Conservation (phyloP, 1,140 invertebrate species). For the Cotesia typhae region DNA sequence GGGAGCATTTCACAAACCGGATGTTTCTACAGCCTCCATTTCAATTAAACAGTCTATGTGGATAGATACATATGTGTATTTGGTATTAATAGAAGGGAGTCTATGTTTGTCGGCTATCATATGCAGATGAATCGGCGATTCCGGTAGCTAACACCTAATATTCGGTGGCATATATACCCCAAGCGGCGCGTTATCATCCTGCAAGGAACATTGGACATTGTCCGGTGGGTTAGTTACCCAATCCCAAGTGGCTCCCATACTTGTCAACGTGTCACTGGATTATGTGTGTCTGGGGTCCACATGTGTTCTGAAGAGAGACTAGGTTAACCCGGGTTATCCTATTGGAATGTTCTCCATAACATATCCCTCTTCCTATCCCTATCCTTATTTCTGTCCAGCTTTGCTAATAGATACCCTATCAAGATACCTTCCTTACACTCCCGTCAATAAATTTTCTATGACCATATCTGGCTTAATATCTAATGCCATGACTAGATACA, state of each 20-base stretch:
- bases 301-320: neutral
- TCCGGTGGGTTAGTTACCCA: conserved; percentile 24
- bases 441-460: no score
- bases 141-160: conserved; percentile 29
- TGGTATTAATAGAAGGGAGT: neutral
- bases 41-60: no score
- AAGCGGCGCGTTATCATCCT: neutral
- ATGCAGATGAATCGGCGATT: conserved; percentile 37
- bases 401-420: no score
- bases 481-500: no score
- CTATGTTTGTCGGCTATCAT: conserved; percentile 6
- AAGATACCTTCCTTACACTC: no score
- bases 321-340: neutral
- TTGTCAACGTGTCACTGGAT: conserved; percentile 34
- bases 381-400: no score
- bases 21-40: neutral
- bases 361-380: no score
- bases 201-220: conserved; percentile 8
- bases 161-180: neutral
- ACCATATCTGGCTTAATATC: no score
- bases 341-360: conserved; percentile 6
- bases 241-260: conserved; percentile 25
- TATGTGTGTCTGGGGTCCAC: neutral
- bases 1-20: neutral
- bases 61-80: conserved; percentile 8